Percentiles rank a stretch among this genome's conserved stretches.
These are phyloP conservation scores for Squalus acanthias DNA, from an alignment of 2,797 vertebrate genomes.

Conservation along the genomic window DNA sequence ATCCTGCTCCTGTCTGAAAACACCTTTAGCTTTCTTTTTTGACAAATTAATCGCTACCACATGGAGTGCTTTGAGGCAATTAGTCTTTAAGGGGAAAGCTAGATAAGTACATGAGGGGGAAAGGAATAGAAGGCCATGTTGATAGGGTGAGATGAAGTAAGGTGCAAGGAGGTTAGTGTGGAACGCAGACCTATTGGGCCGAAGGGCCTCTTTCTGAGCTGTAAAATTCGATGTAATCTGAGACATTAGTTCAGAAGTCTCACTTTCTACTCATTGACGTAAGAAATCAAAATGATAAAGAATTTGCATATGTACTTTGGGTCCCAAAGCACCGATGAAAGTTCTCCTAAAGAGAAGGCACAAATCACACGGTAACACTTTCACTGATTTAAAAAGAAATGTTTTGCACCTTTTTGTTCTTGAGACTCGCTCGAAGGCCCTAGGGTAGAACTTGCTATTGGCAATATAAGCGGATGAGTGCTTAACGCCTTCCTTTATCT, in stretches of 20 bases:
- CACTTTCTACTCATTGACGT: not conserved
- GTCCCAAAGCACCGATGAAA: not conserved
- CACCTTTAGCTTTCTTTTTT: not conserved
- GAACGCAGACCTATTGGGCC: not conserved
- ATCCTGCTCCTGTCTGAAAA: not conserved
- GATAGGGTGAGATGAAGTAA: not conserved
- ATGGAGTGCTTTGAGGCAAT: not conserved
- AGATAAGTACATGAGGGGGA: not conserved
- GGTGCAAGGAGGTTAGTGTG: not conserved
- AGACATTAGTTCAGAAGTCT: not conserved
- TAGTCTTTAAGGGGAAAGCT: not conserved
- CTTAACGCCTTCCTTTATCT: not conserved
- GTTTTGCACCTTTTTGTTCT: not conserved
- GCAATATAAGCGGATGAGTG: not conserved
- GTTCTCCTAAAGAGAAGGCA: not conserved
- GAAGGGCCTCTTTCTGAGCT: not conserved
- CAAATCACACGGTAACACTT: not conserved
- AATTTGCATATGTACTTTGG: not conserved
- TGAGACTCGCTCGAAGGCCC: not conserved
- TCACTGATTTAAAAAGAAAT: not conserved
- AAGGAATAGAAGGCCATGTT: not conserved
- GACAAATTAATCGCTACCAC: not conserved
- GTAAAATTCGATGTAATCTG: not conserved
- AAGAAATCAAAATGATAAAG: not conserved
- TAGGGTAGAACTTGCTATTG: not conserved